Base-by-base conservation (phyloP, 2,113 vertebrate genomes). In the Nestor notabilis region DNA sequence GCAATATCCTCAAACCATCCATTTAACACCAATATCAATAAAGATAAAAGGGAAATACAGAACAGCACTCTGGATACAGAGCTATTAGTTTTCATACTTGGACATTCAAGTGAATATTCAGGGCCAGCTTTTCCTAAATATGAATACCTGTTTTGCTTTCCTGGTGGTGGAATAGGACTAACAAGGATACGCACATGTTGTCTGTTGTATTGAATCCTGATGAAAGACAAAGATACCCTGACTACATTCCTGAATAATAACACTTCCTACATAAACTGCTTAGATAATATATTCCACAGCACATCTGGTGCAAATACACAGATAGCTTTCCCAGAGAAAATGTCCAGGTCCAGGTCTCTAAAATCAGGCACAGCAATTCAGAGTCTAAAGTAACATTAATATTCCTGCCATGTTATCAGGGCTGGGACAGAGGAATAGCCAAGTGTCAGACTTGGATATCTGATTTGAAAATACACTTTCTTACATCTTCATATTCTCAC, bases 11-110 rank as follows among this genome's bases (percentile, higher is more conserved):
- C 56, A 87, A 83, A 92, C 43, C 23, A 19, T 39, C 52, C 64
- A 61, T 87, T 93, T 93, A 82, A 84, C 43, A 52, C n/a, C 18
- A 75, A 17, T 41, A 79, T 49, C 28, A 72, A 82, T 81, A 71
- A 93, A 84, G 56, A 87, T 33, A 72, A 85, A 83, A 70, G 27
- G 8, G 50, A 90, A 89, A 35, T 82, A 85, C 11, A n/a, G 46
- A 50, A 71, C 19, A 72, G 10, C 8, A 7, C 13, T 69, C 6
- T 37, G 25, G 33, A 58, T 71, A 33, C 7, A 94, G 24, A 41
- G 33, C 14, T 78, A 39, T 29, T 35, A 7, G 0, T 78, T 31
- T 14, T 74, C n/a, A 37, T 61, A 53, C 7, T 37, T 63, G 21
- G n/a, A 65, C 31, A 47, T 39, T 55, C 11, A 43, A 86, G 28